These are phyloP conservation scores for Yponomeuta cagnagella DNA, from an alignment of 2,888 invertebrate genomes.

Conservation along the genomic window DNA sequence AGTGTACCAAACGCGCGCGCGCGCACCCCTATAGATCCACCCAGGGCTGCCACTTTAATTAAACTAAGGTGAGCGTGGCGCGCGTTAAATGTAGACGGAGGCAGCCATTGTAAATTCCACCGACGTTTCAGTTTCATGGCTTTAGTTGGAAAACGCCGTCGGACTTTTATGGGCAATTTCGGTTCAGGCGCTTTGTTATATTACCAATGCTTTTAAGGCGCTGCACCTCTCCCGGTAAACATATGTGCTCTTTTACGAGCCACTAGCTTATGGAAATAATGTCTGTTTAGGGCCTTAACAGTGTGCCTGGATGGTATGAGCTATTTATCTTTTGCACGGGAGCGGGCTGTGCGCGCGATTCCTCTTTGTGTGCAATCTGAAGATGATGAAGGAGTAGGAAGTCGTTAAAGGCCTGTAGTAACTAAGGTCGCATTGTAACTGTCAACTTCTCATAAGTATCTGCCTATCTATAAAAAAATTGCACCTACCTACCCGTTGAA, in stretches of 20 bases:
- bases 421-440: neutral
- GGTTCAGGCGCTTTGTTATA: slow-evolving; percentile 77
- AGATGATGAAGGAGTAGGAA: neutral
- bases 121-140: slow-evolving; percentile 73
- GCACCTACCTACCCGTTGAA: no score
- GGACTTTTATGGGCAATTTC: slow-evolving; percentile 76
- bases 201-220: slow-evolving; percentile 76
- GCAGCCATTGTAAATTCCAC: slow-evolving; percentile 71
- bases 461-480: no score
- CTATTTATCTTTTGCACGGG: slow-evolving; percentile 16
- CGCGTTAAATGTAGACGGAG: slow-evolving; percentile 68
- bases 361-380: neutral
- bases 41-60: slow-evolving; percentile 53
- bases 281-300: slow-evolving; percentile 45
- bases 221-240: slow-evolving; percentile 71
- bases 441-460: no score
- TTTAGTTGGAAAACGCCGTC: slow-evolving; percentile 74
- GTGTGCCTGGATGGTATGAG: slow-evolving; percentile 22
- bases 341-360: neutral
- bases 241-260: slow-evolving; percentile 68
- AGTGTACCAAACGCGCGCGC: neutral
- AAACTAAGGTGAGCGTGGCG: slow-evolving; percentile 68
- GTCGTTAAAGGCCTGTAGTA: neutral
- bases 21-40: neutral
- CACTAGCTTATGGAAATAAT: slow-evolving; percentile 67